Base-by-base conservation (phyloP, 2,888 invertebrate species). In the Escarpia spicata region DNA sequence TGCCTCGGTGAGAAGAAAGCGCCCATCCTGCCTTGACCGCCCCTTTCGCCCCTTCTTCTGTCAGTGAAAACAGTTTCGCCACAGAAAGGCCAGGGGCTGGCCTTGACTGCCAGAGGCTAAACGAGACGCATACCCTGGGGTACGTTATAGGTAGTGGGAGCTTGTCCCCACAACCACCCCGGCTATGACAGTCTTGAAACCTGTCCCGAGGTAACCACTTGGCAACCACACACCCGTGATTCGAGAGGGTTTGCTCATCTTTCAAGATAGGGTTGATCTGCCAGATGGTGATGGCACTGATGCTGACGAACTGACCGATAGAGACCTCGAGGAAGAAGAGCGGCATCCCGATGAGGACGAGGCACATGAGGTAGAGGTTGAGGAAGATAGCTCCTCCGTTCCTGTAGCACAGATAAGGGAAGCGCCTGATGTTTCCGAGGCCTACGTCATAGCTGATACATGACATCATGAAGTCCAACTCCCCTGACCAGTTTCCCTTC, bases 251-350 rank as follows among this genome's bases (percentile, higher is more conserved):
- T 26, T 75, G 26, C 75, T 75, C 75, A 91, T 97, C 97, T 97
- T 97, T 97, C 94, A 97, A 97, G 90, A 97, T 95, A 6, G 97
- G 97, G 92, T 97, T 97, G 94, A 97, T 97, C 94, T 97, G 96
- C 97, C 97, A 97, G 31, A 97, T 97, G 3, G 97, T 97, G 95
- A 97, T 95, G 95, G 97, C 97, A 95, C 97, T 96, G 96, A 97
- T 96, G 95, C 96, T 97, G 93, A 97, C 97, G 96, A 97, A 97
- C 95, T 97, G 97, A 8, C 97, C 97, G 92, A 97, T 96, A 43
- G 97, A 97, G 43, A 97, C 97, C 96, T 97, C 97, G 95, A 97
- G 96, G 94, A 97, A 97, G 95, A 97, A 97, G 95, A 97, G 97
- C 0, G 97, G 97, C 94, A 97, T 97, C 10, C 97, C 97, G 92